Evolutionary conservation across 2,888 invertebrate species (phyloP).

Genomic region (Catonia carolina): DNA sequence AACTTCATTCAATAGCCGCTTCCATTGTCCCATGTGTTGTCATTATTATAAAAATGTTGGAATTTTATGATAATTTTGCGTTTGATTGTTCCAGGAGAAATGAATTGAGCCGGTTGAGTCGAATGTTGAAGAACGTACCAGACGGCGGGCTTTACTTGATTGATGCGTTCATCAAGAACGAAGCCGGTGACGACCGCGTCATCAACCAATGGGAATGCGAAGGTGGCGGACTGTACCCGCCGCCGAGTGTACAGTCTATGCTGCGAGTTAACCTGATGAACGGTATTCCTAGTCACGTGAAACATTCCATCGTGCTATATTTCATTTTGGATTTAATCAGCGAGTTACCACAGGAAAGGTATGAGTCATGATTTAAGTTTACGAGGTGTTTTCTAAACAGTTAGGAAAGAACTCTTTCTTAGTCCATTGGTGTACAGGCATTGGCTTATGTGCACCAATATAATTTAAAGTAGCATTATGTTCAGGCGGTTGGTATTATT

Average conservation of each 20-base stretch:
- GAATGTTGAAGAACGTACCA: neutral
- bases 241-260: slow-evolving; percentile 71
- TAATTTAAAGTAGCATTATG: too few relatives aligned
- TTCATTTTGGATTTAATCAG: slow-evolving; percentile 73
- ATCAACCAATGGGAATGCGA: slow-evolving; percentile 53
- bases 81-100: slow-evolving; percentile 25
- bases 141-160: slow-evolving; percentile 54
- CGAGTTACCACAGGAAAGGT: slow-evolving; percentile 44
- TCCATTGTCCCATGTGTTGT: too few relatives aligned
- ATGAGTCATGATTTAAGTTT: too few relatives aligned
- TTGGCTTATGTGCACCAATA: too few relatives aligned
- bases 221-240: slow-evolving; percentile 69
- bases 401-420: too few relatives aligned
- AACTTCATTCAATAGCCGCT: too few relatives aligned
- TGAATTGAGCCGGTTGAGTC: slow-evolving; percentile 21
- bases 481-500: too few relatives aligned
- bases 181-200: slow-evolving; percentile 48
- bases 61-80: too few relatives aligned
- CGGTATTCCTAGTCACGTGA: slow-evolving; percentile 57
- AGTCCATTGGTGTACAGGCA: too few relatives aligned
- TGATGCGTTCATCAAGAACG: slow-evolving; percentile 57
- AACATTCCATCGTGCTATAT: slow-evolving; percentile 75
- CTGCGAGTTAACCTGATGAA: slow-evolving; percentile 67
- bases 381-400: too few relatives aligned
- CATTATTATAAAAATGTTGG: too few relatives aligned